Evolutionary conservation across 2,113 vertebrate species (phyloP), one percentile per base, ranked within the genome.

Genomic region (Syngnathoides biaculeatus): DNA sequence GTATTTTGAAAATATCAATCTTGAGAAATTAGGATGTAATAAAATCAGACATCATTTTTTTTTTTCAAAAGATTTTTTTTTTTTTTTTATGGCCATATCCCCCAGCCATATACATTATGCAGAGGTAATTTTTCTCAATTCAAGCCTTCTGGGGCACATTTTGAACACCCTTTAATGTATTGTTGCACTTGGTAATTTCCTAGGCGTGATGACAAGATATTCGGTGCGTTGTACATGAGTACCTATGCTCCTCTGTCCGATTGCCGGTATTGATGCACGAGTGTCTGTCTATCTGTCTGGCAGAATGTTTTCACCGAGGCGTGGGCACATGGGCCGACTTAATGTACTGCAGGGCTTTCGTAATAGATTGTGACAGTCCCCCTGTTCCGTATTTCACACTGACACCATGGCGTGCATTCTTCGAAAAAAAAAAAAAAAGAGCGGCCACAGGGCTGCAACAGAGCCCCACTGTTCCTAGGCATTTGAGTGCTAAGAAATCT

Each of bases 351-450:
- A 75, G 77, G 76, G 47, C 63, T 69, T 70, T 70, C 66, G 71
- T 88, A 83, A 83, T 85, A 81, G 79, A 85, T 81, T 76, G 70
- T 84, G 85, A 84, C 82, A 81, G 77, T 70, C 65, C 75, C 74
- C 71, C 73, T 79, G 77, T 80, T 82, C 75, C 71, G 68, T 81
- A 79, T 85, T 86, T 87, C 82, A 81, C 76, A 79, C 74, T 79
- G 73, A 81, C 84, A 84, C 81, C 75, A 67, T 73, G 58, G 75
- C 65, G 67, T 77, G 68, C 79, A 80, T 87, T 85, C 83, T 72
- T 77, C 38, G 72, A 11, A 42, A 57, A 47, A 42, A 71, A 11
- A 42, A 57, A 47, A 52, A 77, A 76, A 78, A 71, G 69, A 79
- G 76, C 79, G 64, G 74, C 79, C 75, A 63, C 62, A 42, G 72